Percentiles rank a stretch among this genome's conserved stretches.
Conservation (phyloP, 2,888 invertebrate genomes). For the Vannuccia rotundouncinata region DNA sequence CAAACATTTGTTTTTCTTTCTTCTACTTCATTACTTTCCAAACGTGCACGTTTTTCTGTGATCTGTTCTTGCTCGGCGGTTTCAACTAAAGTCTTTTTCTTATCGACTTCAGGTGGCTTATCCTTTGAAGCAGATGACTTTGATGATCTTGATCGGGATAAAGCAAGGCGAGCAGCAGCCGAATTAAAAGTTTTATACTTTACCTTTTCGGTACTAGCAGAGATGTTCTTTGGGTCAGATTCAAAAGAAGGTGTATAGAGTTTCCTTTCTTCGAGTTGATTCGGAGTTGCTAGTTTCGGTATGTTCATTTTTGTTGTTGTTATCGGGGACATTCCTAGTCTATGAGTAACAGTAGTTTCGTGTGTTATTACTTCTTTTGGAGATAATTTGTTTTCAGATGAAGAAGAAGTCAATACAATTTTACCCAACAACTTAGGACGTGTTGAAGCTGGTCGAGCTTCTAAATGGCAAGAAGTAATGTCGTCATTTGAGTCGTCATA, state of each 20-base stretch:
- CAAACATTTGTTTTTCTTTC: background rate
- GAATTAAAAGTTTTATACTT: background rate
- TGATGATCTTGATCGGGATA: background rate
- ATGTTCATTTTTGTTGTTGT: background rate
- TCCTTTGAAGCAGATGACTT: background rate
- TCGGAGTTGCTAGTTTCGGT: background rate
- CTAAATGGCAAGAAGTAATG: no score
- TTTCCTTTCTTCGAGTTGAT: background rate
- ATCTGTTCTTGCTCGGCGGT: background rate
- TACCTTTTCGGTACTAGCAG: background rate
- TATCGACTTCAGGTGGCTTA: background rate
- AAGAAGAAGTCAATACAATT: background rate
- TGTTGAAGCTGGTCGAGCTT: background rate
- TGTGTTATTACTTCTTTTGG: background rate
- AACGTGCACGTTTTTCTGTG: background rate
- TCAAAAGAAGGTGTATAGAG: background rate
- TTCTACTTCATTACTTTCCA: background rate
- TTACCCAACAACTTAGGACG: background rate
- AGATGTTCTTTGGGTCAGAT: background rate
- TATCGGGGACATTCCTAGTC: background rate
- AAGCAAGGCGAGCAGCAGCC: background rate
- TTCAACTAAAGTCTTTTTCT: background rate
- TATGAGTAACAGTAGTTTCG: background rate
- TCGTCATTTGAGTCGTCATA: background rate
- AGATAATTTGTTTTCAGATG: background rate